Evolutionary conservation across 2,888 invertebrate genomes (phyloP).

Genomic region (Cryptophagus acutangulus): DNA sequence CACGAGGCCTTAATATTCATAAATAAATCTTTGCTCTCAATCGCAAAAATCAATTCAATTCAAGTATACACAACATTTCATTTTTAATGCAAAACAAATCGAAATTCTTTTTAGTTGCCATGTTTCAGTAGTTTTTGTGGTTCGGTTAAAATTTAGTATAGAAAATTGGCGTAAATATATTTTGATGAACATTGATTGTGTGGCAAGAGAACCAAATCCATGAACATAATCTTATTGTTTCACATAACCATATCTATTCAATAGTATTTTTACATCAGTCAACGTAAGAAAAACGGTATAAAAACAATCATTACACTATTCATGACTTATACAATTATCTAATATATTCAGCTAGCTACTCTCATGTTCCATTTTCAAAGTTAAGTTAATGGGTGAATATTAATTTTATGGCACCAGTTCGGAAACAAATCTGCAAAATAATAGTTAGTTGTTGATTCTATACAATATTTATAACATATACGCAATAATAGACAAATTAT

Average conservation of each 20-base stretch:
- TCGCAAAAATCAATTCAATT: too few species aligned
- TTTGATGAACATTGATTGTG: constrained; percentile 1
- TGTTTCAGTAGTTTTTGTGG: too few species aligned
- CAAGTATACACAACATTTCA: too few species aligned
- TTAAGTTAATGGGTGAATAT: constrained; percentile 33
- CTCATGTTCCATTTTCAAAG: too few species aligned
- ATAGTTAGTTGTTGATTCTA: constrained; percentile 32
- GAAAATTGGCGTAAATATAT: neutral
- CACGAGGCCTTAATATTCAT: too few species aligned
- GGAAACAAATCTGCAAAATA: constrained; percentile 25
- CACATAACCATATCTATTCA: too few species aligned
- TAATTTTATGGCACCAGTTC: constrained; percentile 42
- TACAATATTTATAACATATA: constrained; percentile 32
- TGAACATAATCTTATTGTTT: too few species aligned
- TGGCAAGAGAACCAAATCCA: constrained; percentile 16
- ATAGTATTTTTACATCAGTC: constrained; percentile 29
- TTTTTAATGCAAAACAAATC: too few species aligned
- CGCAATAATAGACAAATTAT: constrained; percentile 15
- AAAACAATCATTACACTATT: constrained; percentile 33
- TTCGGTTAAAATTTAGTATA: too few species aligned
- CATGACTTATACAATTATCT: constrained; percentile 24
- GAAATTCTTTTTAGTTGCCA: too few species aligned
- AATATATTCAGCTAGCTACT: constrained; percentile 25
- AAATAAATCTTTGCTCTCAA: too few species aligned
- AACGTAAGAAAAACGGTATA: constrained; percentile 33